These are phyloP conservation scores for Emydocephalus ijimae DNA, from an alignment of 2,113 vertebrate species.

Conservation along the genomic window DNA sequence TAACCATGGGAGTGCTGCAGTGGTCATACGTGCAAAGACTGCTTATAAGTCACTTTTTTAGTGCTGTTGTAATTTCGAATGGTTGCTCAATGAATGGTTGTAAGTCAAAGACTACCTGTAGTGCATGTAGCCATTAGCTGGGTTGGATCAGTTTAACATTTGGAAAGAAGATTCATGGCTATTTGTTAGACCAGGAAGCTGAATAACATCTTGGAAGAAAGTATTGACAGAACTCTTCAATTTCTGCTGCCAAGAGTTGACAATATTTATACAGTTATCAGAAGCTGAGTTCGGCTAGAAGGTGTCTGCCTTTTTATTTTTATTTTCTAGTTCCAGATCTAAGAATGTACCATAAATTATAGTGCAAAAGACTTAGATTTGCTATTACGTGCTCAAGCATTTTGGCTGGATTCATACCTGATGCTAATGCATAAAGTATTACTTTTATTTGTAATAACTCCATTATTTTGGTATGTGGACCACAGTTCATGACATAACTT, in stretches of 20 bases:
- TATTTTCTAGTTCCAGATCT: background rate
- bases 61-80: background rate
- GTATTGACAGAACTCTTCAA: background rate
- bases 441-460: background rate
- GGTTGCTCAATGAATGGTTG: background rate
- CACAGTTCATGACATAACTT: background rate
- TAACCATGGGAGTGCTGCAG: background rate
- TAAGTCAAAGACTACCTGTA: background rate
- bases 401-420: background rate
- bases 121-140: background rate
- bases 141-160: background rate
- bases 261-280: background rate
- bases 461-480: background rate
- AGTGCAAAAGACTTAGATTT: background rate
- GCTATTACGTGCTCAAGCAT: background rate
- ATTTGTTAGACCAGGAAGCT: background rate
- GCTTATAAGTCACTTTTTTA: background rate
- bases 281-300: background rate
- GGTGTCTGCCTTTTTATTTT: background rate
- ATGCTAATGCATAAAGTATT: background rate
- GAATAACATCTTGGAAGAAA: background rate
- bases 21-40: background rate
- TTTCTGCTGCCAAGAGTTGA: background rate
- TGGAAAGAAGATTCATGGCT: background rate
- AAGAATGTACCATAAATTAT: background rate